Conservation (phyloP, 35 echinoderm and acorn worm genomes). For the Ophioderma brevispina region DNA sequence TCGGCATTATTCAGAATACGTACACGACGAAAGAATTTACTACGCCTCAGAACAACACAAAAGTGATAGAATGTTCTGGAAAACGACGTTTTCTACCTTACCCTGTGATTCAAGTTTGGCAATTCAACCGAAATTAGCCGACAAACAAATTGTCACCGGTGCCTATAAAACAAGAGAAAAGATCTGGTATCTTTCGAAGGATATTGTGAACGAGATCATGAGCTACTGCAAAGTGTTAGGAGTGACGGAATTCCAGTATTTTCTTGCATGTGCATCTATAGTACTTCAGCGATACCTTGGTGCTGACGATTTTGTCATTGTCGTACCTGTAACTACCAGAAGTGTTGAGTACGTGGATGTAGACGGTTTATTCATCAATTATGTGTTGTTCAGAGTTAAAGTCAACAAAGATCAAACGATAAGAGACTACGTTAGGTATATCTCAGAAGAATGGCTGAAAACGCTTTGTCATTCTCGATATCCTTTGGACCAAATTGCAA, state of each 20-base stretch:
- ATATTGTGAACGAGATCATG: not conserved
- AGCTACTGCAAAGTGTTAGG: not conserved
- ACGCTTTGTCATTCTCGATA: not conserved
- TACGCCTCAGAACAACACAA: not conserved
- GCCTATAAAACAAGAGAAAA: not conserved
- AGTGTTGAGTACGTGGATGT: not conserved
- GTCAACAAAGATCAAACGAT: constrained; percentile 2
- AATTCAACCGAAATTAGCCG: not conserved
- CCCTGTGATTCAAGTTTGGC: not conserved
- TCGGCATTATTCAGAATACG: not conserved
- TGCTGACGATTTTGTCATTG: constrained; percentile 11
- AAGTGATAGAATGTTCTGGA: not conserved
- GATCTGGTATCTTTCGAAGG: not conserved
- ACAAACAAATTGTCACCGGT: not conserved
- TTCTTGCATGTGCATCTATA: constrained; percentile 5
- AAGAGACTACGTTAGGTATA: not conserved
- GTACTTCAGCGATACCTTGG: not conserved
- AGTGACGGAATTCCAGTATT: not conserved
- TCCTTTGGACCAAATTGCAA: not conserved
- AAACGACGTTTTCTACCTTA: not conserved
- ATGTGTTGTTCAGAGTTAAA: constrained; percentile 14
- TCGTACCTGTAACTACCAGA: constrained; percentile 4
- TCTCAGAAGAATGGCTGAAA: not conserved
- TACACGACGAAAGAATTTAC: not conserved
- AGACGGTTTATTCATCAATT: constrained; percentile 10